Base-by-base conservation (phyloP, 2,888 invertebrate genomes). In the Rhagophthalmus giganteus region DNA sequence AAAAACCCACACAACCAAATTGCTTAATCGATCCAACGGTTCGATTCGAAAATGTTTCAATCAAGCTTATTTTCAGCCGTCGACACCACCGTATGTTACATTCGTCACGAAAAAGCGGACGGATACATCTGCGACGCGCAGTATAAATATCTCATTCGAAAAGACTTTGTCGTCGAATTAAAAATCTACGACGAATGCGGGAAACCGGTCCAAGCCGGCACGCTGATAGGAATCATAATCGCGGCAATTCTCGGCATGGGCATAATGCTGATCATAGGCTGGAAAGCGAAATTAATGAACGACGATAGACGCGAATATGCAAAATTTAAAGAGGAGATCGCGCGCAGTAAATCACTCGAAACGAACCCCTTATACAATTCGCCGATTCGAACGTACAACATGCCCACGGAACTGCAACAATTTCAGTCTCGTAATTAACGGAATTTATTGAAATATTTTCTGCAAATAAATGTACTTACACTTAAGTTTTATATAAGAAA, bases 331-430 rank as follows among this genome's bases (percentile, higher is more conserved):
- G 41, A 45, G 33, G 35, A 53, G 16, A 7, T 41, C 2, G 10
- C 24, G 9, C 35, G 16, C 8, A 54, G 28, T 9, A 40, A 33
- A 24, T 41, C 11, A n/a, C n/a, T 39, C 3, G 62, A 60, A 32
- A 30, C 58, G 35, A 85, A 84, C 66, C 86, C 86, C 0, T 63
- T 87, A 49, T 87, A 85, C 58, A 63, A 55, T 41, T 64, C 63
- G 9, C 69, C 69, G 1, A 60, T 67, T 15, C 56, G 57, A 4
- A 46, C 42, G 2, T 67, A 64, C 27, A 40, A 44, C 11, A 68
- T 67, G 59, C 69, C 69, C 1, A 55, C 62, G 56, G 39, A 53
- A 26, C 28, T 51, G n/a, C 45, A 27, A 42, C n/a, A 32, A 10
- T 11, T 37, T 2, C 37, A 20, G 7, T 20, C n/a, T n/a, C n/a